Conservation (phyloP, 2,797 vertebrate genomes). For the Ciconia nigra region DNA sequence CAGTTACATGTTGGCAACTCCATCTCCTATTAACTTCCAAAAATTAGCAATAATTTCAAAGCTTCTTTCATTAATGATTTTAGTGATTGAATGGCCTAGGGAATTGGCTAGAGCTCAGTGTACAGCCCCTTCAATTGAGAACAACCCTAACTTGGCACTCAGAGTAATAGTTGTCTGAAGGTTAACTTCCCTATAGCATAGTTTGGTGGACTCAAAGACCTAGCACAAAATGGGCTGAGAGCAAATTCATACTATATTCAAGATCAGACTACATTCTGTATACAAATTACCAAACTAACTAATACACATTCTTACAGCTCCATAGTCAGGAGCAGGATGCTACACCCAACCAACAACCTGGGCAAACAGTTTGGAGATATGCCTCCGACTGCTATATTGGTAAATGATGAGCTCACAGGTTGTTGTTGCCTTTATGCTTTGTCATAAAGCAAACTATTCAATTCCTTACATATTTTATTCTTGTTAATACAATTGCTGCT, state of each 20-base stretch:
- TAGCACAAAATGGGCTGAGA: accelerated
- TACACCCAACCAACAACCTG: not conserved
- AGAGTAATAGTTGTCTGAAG: not conserved
- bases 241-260: not conserved
- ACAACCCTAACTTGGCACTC: not conserved
- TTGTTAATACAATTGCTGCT: not conserved
- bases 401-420: not conserved
- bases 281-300: not conserved
- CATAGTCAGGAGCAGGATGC: not conserved
- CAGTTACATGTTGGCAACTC: not conserved
- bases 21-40: not conserved
- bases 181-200: not conserved
- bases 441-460: not conserved
- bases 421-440: not conserved
- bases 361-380: not conserved
- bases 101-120: not conserved
- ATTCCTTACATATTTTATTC: not conserved
- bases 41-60: not conserved
- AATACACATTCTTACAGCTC: not conserved
- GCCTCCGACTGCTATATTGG: not conserved
- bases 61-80: not conserved
- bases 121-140: not conserved
- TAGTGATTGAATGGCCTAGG: not conserved
- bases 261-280: not conserved
- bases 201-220: not conserved